Evolutionary conservation across 1,140 invertebrate species (phyloP).

Genomic region (Cydia pomonella): DNA sequence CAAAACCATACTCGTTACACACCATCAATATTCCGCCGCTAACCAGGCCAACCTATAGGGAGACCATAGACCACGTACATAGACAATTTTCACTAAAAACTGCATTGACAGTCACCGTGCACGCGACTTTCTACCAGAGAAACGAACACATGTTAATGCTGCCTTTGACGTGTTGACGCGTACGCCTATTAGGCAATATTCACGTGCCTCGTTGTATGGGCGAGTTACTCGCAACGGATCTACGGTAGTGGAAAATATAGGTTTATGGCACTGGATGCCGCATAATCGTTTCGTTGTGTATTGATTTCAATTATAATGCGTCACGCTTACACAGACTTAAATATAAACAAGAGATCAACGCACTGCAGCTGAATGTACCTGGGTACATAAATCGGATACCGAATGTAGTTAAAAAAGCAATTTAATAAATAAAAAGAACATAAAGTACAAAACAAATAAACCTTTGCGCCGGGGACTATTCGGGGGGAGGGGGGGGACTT

Average conservation of each 20-base stretch:
- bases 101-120: constrained; percentile 56
- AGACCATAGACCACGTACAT: constrained; percentile 37
- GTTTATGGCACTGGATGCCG: background rate
- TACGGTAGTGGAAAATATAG: background rate
- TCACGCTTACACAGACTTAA: too few species aligned
- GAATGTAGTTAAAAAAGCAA: too few species aligned
- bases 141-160: constrained; percentile 53
- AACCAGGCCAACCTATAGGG: constrained; percentile 23
- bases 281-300: background rate
- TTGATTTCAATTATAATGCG: too few species aligned
- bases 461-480: too few species aligned
- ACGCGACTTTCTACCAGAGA: constrained; percentile 57
- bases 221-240: background rate
- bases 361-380: too few species aligned
- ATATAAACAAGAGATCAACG: too few species aligned
- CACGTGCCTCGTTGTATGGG: constrained; percentile 35
- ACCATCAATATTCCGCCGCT: constrained; percentile 16
- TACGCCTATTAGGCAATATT: constrained; percentile 56
- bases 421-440: too few species aligned
- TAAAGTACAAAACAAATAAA: too few species aligned
- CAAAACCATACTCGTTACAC: background rate
- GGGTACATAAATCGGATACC: too few species aligned
- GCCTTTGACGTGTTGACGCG: constrained; percentile 43
- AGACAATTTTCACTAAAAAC: constrained; percentile 57
- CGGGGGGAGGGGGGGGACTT: too few species aligned